A percentile compares a stretch with the other conserved stretches of the same genome.
Conservation (phyloP, 2,888 invertebrate species). For the Ephialtes manifestator region DNA sequence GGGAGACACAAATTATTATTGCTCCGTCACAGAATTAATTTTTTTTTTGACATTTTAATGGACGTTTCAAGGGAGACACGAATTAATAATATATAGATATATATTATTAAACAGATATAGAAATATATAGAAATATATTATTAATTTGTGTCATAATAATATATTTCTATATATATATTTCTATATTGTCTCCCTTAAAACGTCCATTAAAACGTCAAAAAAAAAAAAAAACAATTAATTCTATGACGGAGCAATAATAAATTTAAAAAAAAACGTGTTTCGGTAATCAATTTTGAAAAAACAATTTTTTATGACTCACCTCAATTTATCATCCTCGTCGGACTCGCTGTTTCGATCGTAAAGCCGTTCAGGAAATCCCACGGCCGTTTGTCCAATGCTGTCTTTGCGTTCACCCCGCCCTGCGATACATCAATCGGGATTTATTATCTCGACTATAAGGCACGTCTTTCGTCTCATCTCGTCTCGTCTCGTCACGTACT, state of each 20-base stretch:
- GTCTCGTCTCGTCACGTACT: slow-evolving; percentile 5
- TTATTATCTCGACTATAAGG: slow-evolving; percentile 46
- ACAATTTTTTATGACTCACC: slow-evolving; percentile 74
- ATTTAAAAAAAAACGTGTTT: not conserved
- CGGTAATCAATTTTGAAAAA: not conserved
- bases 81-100: no score
- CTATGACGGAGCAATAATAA: no score
- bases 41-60: no score
- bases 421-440: slow-evolving; percentile 73
- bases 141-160: no score
- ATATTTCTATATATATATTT: no score
- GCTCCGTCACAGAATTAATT: no score
- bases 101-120: no score
- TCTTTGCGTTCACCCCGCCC: slow-evolving; percentile 87
- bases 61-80: no score
- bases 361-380: slow-evolving; percentile 87
- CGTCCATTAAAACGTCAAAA: no score
- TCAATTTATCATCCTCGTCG: slow-evolving; percentile 86
- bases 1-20: no score
- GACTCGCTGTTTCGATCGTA: slow-evolving; percentile 88
- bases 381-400: slow-evolving; percentile 85
- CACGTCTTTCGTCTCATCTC: slow-evolving; percentile 5
- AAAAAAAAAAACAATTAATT: not conserved
- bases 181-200: no score
- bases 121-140: no score